A percentile compares a stretch with the other conserved stretches of the same genome.
Conservation (phyloP, 2,797 vertebrate species). For the Alectoris magna region DNA sequence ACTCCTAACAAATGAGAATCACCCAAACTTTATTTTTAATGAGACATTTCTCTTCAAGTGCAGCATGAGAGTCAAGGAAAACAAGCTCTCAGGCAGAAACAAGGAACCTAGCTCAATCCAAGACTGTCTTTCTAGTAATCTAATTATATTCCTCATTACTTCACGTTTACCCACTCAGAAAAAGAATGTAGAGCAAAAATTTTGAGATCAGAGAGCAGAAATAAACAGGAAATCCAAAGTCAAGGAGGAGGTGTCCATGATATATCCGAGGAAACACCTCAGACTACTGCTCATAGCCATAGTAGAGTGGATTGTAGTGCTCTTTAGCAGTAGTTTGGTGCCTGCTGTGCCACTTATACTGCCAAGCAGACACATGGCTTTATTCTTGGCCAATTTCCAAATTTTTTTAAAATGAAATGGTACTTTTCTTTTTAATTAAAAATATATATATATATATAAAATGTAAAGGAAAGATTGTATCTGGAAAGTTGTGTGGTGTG, state of each 20-base stretch:
- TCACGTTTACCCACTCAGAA: background rate
- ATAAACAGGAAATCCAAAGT: slow-evolving; percentile 45
- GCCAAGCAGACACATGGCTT: slow-evolving; percentile 61
- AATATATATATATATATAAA: background rate
- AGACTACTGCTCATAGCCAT: slow-evolving; percentile 28
- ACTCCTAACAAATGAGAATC: slow-evolving; percentile 21
- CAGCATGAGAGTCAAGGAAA: background rate
- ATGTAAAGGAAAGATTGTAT: background rate
- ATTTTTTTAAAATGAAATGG: slow-evolving; percentile 66
- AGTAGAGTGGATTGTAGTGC: slow-evolving; percentile 37
- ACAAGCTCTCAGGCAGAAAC: background rate
- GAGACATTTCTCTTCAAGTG: slow-evolving; percentile 5
- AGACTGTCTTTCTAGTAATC: slow-evolving; percentile 12
- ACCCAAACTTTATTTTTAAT: slow-evolving; percentile 56
- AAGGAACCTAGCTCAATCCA: background rate
- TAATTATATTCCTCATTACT: slow-evolving; percentile 24
- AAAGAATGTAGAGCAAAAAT: slow-evolving; percentile 14
- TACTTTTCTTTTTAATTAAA: background rate
- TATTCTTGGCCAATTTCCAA: slow-evolving; percentile 61
- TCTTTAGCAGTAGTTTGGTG: slow-evolving; percentile 11
- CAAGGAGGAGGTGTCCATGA: background rate
- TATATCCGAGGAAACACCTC: slow-evolving; percentile 25
- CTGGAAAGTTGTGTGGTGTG: background rate
- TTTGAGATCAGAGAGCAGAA: background rate
- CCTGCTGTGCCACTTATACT: slow-evolving; percentile 33